Evolutionary conservation across 2,797 vertebrate genomes (phyloP).

Genomic region (Sardinella longiceps): DNA sequence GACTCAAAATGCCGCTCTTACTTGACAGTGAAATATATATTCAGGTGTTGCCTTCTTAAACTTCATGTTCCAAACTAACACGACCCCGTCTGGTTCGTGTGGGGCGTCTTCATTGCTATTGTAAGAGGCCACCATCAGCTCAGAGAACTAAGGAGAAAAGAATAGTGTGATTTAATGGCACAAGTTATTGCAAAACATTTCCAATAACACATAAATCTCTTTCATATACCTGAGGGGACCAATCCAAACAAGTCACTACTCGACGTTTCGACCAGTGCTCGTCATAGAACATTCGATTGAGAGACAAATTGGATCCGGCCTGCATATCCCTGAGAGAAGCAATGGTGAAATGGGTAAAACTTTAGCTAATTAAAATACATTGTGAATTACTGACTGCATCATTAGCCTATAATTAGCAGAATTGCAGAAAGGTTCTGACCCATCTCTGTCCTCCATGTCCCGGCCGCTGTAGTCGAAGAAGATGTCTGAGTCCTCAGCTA

Average conservation of each 20-base stretch:
- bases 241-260: conserved; percentile 87
- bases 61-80: conserved; percentile 90
- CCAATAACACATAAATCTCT: neutral
- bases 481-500: conserved; percentile 86
- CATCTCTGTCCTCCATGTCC: conserved; percentile 85
- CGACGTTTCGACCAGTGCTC: conserved; percentile 90
- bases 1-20: conserved; percentile 57
- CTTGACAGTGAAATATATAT: conserved; percentile 89
- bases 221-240: conserved; percentile 85
- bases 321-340: conserved; percentile 77
- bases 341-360: conserved; percentile 20
- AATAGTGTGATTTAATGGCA: conserved; percentile 14
- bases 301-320: conserved; percentile 85
- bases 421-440: conserved; percentile 68
- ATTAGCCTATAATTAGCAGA: neutral
- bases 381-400: neutral
- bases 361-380: neutral
- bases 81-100: conserved; percentile 86
- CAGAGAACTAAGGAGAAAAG: conserved; percentile 75
- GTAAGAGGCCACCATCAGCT: conserved; percentile 86
- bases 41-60: conserved; percentile 88
- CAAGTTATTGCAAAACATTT: neutral
- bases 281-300: conserved; percentile 85
- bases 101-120: conserved; percentile 87
- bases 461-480: conserved; percentile 89